These are phyloP conservation scores for Eristalis pertinax DNA, from an alignment of 2,888 invertebrate genomes.

Conservation along the genomic window DNA sequence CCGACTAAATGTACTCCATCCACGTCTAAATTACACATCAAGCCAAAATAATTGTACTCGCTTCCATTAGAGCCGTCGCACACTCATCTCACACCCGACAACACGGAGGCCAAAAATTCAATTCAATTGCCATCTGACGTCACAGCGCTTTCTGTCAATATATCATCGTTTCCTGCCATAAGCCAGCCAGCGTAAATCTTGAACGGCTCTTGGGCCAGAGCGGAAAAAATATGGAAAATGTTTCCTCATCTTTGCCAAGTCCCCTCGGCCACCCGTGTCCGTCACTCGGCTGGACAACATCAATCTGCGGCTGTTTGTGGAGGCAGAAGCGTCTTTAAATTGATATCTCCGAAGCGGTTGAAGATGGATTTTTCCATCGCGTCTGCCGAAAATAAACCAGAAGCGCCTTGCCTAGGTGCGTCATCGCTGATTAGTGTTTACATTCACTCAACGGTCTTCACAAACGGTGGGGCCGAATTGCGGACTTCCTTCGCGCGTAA, in stretches of 20 bases:
- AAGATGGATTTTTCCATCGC: conserved; percentile 38
- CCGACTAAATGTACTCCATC: neutral
- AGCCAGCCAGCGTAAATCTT: neutral
- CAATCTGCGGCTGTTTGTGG: conserved; percentile 27
- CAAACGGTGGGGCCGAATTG: neutral
- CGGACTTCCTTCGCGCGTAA: conserved; percentile 10
- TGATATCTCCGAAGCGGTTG: neutral
- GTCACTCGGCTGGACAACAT: conserved; percentile 50
- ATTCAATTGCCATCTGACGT: conserved; percentile 37
- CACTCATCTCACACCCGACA: conserved; percentile 31
- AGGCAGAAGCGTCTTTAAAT: neutral
- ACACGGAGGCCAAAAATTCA: conserved; percentile 13
- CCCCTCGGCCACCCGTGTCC: neutral
- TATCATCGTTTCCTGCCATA: conserved; percentile 37
- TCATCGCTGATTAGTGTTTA: conserved; percentile 55
- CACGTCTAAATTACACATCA: neutral
- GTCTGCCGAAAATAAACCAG: conserved; percentile 55
- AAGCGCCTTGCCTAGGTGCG: conserved; percentile 42
- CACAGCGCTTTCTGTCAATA: conserved; percentile 7
- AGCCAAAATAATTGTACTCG: conserved; percentile 10
- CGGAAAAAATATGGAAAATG: neutral
- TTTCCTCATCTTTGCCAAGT: neutral
- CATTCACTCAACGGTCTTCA: conserved; percentile 30
- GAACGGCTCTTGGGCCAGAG: neutral
- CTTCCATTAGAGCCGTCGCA: conserved; percentile 3